A percentile compares a stretch with the other conserved stretches of the same genome.
Conservation (phyloP, 92 coral and sea anemone genomes). For the Phymanthus crucifer region DNA sequence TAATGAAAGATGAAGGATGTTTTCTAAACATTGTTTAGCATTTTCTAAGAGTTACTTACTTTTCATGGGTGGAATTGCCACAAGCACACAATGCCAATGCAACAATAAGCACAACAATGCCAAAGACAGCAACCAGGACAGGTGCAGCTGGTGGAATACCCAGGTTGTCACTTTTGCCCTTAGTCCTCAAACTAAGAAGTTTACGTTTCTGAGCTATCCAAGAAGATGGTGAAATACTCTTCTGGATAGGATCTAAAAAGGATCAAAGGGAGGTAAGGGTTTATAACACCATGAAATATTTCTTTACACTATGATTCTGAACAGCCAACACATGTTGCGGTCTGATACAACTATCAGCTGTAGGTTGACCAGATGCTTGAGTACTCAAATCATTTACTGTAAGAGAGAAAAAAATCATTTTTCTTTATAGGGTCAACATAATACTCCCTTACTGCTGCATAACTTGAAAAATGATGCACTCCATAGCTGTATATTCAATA, state of each 20-base stretch:
- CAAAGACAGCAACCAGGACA: slow-evolving; percentile 28
- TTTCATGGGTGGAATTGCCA: slow-evolving; percentile 10
- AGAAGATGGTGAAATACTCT: background rate
- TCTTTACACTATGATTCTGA: no score
- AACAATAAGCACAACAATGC: slow-evolving; percentile 41
- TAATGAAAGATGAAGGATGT: background rate
- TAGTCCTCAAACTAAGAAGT: slow-evolving; percentile 6
- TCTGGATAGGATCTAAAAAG: background rate
- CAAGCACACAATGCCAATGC: slow-evolving; percentile 59
- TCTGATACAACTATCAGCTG: no score
- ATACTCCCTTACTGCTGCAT: no score
- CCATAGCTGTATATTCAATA: no score
- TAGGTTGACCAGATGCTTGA: no score
- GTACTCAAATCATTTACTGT: no score
- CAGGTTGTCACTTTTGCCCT: background rate
- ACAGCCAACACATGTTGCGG: no score
- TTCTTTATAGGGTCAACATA: no score
- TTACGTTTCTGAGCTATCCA: slow-evolving; percentile 8
- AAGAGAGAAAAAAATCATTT: no score
- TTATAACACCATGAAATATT: background rate
- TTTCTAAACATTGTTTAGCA: background rate
- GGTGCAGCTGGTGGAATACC: background rate
- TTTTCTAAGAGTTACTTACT: slow-evolving; percentile 23
- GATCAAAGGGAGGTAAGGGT: background rate
- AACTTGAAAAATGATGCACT: no score